Percentiles rank a stretch among this genome's conserved stretches.
These are phyloP conservation scores for Onthophagus taurus DNA, from an alignment of 1,140 invertebrate genomes.

Conservation along the genomic window DNA sequence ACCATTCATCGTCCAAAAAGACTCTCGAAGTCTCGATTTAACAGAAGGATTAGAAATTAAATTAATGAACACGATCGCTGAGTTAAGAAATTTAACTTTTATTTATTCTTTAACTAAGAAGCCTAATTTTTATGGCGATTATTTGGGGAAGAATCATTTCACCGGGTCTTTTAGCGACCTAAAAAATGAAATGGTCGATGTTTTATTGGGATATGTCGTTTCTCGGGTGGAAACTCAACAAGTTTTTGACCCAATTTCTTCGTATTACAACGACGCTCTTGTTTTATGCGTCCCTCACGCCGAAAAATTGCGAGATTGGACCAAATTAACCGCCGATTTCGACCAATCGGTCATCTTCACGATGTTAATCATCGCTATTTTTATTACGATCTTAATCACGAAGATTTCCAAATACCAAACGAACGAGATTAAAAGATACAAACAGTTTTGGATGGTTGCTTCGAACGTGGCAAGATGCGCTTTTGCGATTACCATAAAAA, in stretches of 20 bases:
- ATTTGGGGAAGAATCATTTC: conserved; percentile 17
- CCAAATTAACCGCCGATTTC: conserved; percentile 2
- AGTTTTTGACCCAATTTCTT: conserved; percentile 15
- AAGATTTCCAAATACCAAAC: not conserved
- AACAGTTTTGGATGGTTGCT: not conserved
- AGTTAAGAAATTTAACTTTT: conserved; percentile 16
- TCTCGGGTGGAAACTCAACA: conserved; percentile 9
- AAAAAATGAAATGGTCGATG: conserved; percentile 14
- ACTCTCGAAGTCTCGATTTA: not conserved
- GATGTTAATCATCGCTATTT: not conserved
- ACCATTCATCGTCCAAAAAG: conserved; percentile 17
- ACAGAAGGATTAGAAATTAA: conserved; percentile 20
- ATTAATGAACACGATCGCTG: conserved; percentile 19
- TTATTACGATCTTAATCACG: not conserved
- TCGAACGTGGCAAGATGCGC: not conserved
- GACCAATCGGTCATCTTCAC: not conserved
- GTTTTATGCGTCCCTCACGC: conserved; percentile 20
- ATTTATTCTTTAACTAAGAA: conserved; percentile 13
- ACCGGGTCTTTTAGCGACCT: conserved; percentile 17
- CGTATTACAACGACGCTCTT: conserved; percentile 16
- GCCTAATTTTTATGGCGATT: conserved; percentile 15
- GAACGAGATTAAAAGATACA: not conserved
- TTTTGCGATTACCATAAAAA: conserved; percentile 14
- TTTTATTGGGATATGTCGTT: conserved; percentile 17
- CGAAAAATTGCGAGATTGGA: not conserved